Evolutionary conservation across 2,888 invertebrate genomes (phyloP).

Genomic region (Idaea straminata): DNA sequence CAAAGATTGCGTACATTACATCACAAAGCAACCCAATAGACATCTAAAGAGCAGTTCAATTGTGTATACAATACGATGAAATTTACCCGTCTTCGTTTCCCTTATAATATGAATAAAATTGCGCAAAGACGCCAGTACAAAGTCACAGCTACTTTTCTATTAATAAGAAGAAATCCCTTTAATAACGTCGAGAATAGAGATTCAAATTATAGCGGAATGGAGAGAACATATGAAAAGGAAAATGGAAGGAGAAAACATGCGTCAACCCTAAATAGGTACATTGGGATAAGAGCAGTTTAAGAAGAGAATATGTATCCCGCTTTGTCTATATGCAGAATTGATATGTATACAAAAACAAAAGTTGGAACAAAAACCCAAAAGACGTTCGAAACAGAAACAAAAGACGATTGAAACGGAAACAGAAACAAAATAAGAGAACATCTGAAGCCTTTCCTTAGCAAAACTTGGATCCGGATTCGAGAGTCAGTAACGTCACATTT

Average conservation of each 20-base stretch:
- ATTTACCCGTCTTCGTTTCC: constrained; percentile 20
- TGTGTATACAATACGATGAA: constrained; percentile 26
- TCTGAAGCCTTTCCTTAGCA: not conserved
- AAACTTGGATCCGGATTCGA: not conserved
- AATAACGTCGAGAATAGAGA: constrained; percentile 29
- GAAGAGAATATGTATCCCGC: too few relatives aligned
- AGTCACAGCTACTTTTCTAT: constrained; percentile 33
- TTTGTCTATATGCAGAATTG: too few relatives aligned
- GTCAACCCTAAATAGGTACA: too few relatives aligned
- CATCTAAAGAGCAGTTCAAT: constrained; percentile 23
- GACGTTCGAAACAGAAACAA: too few relatives aligned
- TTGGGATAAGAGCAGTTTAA: too few relatives aligned
- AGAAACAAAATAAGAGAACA: not conserved
- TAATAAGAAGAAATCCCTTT: constrained; percentile 39
- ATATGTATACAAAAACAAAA: too few relatives aligned
- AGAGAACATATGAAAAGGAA: not conserved
- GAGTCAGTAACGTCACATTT: not conserved
- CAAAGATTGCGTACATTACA: constrained; percentile 14
- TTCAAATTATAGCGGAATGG: not conserved
- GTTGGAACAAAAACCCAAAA: too few relatives aligned
- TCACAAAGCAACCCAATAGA: constrained; percentile 26
- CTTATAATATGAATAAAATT: constrained; percentile 32
- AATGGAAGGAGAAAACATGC: too few relatives aligned
- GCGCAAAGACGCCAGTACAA: constrained; percentile 21
- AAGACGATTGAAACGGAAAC: too few relatives aligned